Evolutionary conservation across 1,140 invertebrate genomes (phyloP).

Genomic region (Tetragonula clypearis): DNA sequence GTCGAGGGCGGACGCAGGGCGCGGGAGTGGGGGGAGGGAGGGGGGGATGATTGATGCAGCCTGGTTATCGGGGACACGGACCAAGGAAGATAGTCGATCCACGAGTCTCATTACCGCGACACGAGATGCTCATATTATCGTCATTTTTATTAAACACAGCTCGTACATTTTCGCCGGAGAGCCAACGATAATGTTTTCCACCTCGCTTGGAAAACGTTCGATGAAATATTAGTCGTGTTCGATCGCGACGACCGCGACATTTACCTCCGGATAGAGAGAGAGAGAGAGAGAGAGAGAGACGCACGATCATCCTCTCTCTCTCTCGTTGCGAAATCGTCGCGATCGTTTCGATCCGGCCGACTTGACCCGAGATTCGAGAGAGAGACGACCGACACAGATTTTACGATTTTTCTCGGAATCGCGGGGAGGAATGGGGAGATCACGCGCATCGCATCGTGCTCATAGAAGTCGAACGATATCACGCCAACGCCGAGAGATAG

Average conservation of each 20-base stretch:
- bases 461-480: background rate
- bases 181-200: constrained; percentile 23
- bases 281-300: background rate
- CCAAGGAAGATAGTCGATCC: constrained; percentile 74
- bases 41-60: constrained; percentile 80
- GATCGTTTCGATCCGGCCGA: background rate
- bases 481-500: background rate
- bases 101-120: constrained; percentile 78
- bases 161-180: constrained; percentile 51
- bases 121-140: constrained; percentile 81
- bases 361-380: background rate
- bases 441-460: fast-evolving
- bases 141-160: constrained; percentile 80
- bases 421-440: background rate
- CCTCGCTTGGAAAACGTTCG: constrained; percentile 29
- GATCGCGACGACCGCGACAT: constrained; percentile 2
- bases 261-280: background rate
- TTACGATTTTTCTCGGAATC: constrained; percentile 17
- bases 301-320: background rate
- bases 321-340: background rate
- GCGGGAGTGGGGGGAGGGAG: constrained; percentile 49
- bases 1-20: constrained; percentile 37
- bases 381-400: background rate
- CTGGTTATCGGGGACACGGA: constrained; percentile 79
- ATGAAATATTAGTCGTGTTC: constrained; percentile 46